Evolutionary conservation across 1,140 invertebrate genomes (phyloP), one percentile per base, ranked within the genome.

Genomic region (Heliothis subflexa): DNA sequence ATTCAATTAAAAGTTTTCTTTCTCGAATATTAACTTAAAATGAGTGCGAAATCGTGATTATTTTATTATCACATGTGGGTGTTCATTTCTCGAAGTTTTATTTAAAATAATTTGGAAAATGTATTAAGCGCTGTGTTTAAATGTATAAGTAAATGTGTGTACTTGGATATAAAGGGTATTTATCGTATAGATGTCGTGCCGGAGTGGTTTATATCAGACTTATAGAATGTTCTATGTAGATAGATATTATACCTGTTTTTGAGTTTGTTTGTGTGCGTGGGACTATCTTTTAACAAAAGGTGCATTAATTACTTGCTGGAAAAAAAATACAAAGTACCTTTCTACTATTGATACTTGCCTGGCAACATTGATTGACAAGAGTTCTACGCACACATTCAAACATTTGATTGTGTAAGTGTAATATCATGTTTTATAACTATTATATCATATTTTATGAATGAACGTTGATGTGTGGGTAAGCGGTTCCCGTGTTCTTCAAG

Each of bases 101-200:
- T 14, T 40, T 40, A 12, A 5, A 66, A 49, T 33, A 54, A 33
- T 40, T 55, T 72, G 50, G 40, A 55, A 45, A 16, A 33, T 72
- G 50, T 72, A 72, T 45, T 25, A 52, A 45, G 52, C 28, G 68
- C 47, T 72, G 70, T 72, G 50, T 40, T 72, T 55, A 21, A 55
- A 47, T 54, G 16, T 40, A 13, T 72, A 72, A 40, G 28, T 72
- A 55, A 72, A 55, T 55, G 70, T 55, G 52, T 72, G 47, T 74
- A 74, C 61, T 75, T 64, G 73, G 73, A 64, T 76, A 64, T 76
- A 76, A 76, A 76, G 73, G 73, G 73, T 76, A 76, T 76, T 76
- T 76, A 76, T 52, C 49, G 49, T 76, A 64, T 76, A 64, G 59
- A 64, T 76, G 73, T 76, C 61, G 71, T 74, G 54, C 40, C 55